A percentile compares a stretch with the other conserved stretches of the same genome.
Evolutionary conservation across 1,140 invertebrate genomes (phyloP).

Genomic region (Helicoverpa zea): DNA sequence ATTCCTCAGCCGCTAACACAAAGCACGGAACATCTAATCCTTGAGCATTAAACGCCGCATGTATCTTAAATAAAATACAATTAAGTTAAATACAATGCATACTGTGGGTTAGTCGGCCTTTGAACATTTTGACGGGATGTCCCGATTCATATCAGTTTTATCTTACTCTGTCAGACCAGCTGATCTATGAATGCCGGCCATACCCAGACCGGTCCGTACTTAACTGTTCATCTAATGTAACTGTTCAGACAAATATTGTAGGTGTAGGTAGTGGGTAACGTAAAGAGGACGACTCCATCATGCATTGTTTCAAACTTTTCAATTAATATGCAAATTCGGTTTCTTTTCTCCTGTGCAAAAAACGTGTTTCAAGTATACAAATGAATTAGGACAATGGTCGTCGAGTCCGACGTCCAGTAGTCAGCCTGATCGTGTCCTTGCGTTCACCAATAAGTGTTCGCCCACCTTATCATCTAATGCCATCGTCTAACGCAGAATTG

Average conservation of each 20-base stretch:
- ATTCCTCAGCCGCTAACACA: conserved; percentile 2
- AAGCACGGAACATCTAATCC: conserved; percentile 21
- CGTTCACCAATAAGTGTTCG: conserved; percentile 77
- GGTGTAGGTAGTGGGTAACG: conserved; percentile 32
- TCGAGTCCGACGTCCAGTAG: conserved; percentile 37
- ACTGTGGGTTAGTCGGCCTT: not conserved
- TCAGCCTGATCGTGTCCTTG: conserved; percentile 72
- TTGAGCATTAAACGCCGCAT: conserved; percentile 11
- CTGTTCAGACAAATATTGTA: conserved; percentile 50
- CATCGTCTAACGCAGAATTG: conserved; percentile 68
- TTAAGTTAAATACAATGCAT: conserved; percentile 21
- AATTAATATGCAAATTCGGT: conserved; percentile 37
- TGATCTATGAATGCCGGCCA: conserved; percentile 51
- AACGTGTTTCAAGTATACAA: not conserved
- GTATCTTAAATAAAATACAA: too few relatives aligned
- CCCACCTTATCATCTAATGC: conserved; percentile 80
- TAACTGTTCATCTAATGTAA: conserved; percentile 59
- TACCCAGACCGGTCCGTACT: conserved; percentile 48
- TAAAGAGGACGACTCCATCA: conserved; percentile 30
- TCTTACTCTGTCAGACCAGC: conserved; percentile 48
- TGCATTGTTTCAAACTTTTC: conserved; percentile 33
- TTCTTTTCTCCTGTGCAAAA: conserved; percentile 24
- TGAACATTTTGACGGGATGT: conserved; percentile 25
- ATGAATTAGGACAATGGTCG: conserved; percentile 28
- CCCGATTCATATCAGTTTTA: conserved; percentile 22